Evolutionary conservation across 2,113 vertebrate genomes (phyloP).

Genomic region (Lycocorax pyrrhopterus): DNA sequence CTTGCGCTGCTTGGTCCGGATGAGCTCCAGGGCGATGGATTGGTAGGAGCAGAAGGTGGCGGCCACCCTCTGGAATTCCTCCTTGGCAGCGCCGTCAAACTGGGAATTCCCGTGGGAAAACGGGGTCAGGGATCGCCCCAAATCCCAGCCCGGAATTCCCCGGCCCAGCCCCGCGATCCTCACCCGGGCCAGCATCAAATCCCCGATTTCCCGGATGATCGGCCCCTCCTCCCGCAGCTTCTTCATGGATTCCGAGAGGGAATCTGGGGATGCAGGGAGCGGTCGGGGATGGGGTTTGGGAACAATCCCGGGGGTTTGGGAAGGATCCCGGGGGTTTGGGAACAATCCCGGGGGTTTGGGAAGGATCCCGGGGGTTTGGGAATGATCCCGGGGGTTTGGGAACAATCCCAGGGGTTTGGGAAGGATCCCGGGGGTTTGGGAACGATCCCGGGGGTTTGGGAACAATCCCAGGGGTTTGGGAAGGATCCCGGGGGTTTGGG

Average conservation of each 20-base stretch:
- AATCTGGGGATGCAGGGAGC: constrained; percentile 64
- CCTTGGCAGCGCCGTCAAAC: constrained; percentile 85
- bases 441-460: too few relatives aligned
- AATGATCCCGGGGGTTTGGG: too few relatives aligned
- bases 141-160: too few relatives aligned
- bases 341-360: too few relatives aligned
- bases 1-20: constrained; percentile 91
- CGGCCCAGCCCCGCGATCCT: background rate
- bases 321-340: too few relatives aligned
- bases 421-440: too few relatives aligned
- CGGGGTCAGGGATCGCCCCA: background rate
- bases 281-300: too few relatives aligned
- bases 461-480: too few relatives aligned
- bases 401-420: too few relatives aligned
- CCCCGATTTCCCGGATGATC: constrained; percentile 86
- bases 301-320: too few relatives aligned
- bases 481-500: too few relatives aligned
- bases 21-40: constrained; percentile 86
- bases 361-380: too few relatives aligned
- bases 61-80: constrained; percentile 85
- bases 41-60: constrained; percentile 88
- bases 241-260: constrained; percentile 88
- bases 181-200: constrained; percentile 88
- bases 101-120: background rate
- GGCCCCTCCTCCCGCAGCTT: constrained; percentile 81